phyloP scores from a whole-genome alignment of 2,888 invertebrate species.

The Cerceris ruficornis region DNA sequence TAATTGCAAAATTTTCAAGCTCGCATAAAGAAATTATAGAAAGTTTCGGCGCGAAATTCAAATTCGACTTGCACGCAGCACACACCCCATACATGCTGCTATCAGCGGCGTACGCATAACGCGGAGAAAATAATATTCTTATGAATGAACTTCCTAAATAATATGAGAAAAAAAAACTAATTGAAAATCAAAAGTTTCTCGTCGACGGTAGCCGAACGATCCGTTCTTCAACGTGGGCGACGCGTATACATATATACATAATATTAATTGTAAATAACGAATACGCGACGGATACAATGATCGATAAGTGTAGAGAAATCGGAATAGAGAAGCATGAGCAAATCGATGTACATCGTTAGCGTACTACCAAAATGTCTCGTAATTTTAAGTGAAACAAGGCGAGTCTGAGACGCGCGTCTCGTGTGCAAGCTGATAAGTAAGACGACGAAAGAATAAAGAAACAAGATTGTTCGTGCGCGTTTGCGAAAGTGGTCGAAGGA shows the following conservation, averaged over 20 bases:
- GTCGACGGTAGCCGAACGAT: background rate
- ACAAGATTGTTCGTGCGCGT: constrained; percentile 24
- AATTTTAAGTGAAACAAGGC: constrained; percentile 36
- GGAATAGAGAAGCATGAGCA: constrained; percentile 28
- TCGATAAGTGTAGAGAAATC: constrained; percentile 39
- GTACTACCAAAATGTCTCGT: constrained; percentile 49
- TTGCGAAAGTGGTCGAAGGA: constrained; percentile 37
- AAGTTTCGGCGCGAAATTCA: no score
- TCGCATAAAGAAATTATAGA: no score
- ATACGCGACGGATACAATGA: constrained; percentile 38
- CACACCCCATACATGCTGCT: no score
- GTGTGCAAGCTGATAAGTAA: constrained; percentile 36
- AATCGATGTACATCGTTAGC: constrained; percentile 60
- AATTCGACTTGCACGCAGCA: no score
- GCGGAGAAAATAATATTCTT: background rate
- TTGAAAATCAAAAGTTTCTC: constrained; percentile 44
- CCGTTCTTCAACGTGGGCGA: constrained; percentile 15
- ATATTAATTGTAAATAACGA: constrained; percentile 55
- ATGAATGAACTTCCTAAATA: background rate
- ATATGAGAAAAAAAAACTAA: background rate
- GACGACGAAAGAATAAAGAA: no score
- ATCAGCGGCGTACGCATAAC: background rate
- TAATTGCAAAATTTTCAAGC: no score
- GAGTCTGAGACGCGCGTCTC: constrained; percentile 25
- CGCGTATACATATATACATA: constrained; percentile 25